Evolutionary conservation across 2,888 invertebrate species (phyloP).

Genomic region (Terebella lapidaria): DNA sequence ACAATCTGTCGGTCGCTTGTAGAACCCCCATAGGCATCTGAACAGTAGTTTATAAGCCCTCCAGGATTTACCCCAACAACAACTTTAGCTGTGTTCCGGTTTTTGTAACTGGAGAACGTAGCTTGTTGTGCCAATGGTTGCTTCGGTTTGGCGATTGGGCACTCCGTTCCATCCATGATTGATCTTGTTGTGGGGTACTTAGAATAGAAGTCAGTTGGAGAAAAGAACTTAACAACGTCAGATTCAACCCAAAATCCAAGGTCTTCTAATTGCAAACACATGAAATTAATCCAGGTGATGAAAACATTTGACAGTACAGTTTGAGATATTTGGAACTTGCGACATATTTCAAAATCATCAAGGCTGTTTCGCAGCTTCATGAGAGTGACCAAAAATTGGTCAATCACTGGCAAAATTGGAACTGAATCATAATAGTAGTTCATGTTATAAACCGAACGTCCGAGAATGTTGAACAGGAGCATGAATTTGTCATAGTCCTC

Average conservation of each 20-base stretch:
- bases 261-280: neutral
- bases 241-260: neutral
- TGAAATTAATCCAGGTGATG: too few relatives aligned
- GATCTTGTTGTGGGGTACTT: conserved; percentile 26
- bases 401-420: neutral
- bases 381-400: conserved; percentile 2
- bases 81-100: conserved; percentile 28
- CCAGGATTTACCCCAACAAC: conserved; percentile 25
- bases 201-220: conserved; percentile 2
- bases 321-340: neutral
- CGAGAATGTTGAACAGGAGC: neutral
- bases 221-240: neutral
- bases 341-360: neutral
- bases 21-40: conserved; percentile 28
- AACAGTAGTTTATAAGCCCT: conserved; percentile 25
- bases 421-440: neutral
- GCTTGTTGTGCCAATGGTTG: conserved; percentile 24
- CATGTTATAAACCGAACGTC: neutral
- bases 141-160: conserved; percentile 27
- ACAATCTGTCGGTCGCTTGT: conserved; percentile 25
- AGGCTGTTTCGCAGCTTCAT: neutral
- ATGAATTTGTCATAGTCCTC: neutral
- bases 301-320: neutral
- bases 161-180: conserved; percentile 30
- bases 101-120: conserved; percentile 30